phyloP scores from a whole-genome alignment of 2,797 vertebrate species.

The Sebastes vulpes region DNA sequence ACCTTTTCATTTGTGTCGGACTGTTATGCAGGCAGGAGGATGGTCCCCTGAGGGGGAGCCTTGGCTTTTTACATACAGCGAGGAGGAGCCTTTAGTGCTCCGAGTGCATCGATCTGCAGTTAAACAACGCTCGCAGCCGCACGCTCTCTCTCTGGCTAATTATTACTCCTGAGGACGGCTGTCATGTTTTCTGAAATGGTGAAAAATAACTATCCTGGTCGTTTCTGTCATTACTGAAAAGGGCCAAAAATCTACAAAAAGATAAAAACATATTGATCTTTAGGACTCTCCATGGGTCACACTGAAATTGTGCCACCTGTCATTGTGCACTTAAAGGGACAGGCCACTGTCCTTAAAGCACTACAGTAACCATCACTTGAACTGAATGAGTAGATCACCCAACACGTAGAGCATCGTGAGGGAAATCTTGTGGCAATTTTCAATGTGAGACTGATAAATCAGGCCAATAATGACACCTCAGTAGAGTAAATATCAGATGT shows the following conservation, averaged over 20 bases:
- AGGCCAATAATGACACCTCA: neutral
- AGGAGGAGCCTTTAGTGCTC: conserved; percentile 65
- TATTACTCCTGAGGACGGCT: conserved; percentile 19
- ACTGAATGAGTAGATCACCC: neutral
- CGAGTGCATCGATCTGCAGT: conserved; percentile 73
- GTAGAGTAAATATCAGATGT: neutral
- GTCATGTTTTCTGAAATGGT: conserved; percentile 5
- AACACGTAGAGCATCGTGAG: neutral
- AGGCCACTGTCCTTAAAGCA: neutral
- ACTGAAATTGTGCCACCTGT: neutral
- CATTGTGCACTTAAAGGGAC: neutral
- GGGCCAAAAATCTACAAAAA: neutral
- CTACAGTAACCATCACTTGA: neutral
- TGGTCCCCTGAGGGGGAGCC: conserved; percentile 54
- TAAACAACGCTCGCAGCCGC: conserved; percentile 45
- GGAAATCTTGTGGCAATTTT: neutral
- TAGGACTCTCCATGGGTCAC: neutral
- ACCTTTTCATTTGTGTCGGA: conserved; percentile 83
- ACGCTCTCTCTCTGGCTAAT: conserved; percentile 5
- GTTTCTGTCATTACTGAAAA: neutral
- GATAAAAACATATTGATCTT: neutral
- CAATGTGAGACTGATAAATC: neutral
- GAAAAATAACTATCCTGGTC: conserved; percentile 22
- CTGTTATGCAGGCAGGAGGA: conserved; percentile 57
- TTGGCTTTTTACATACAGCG: conserved; percentile 57